Percentiles rank a stretch among this genome's conserved stretches.
These are phyloP conservation scores for Daboia siamensis DNA, from an alignment of 2,113 vertebrate species.

Conservation along the genomic window DNA sequence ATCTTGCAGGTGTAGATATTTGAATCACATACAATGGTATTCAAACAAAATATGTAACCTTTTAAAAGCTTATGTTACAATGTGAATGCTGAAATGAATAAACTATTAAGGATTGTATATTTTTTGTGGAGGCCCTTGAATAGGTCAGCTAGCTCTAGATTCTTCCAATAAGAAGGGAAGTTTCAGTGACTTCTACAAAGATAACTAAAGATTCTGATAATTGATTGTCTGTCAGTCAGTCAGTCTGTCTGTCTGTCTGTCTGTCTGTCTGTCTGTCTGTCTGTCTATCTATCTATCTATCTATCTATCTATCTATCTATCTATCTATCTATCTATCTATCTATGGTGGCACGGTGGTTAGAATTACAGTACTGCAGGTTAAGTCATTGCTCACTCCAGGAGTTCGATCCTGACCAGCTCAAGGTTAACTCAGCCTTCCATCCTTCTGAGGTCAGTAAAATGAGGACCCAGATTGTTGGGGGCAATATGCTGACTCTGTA, in stretches of 20 bases:
- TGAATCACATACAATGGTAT: neutral
- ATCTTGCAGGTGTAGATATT: slow-evolving; percentile 19
- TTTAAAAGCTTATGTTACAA: slow-evolving; percentile 2
- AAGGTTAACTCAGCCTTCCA: no score
- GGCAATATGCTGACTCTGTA: no score
- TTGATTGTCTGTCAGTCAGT: neutral
- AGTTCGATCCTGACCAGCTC: no score
- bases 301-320: no score
- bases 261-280: neutral
- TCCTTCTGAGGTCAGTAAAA: no score
- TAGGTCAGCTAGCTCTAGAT: neutral
- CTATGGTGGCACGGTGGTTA: no score
- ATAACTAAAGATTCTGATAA: neutral
- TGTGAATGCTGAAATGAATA: slow-evolving; percentile 23
- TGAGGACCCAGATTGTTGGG: no score
- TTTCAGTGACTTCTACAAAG: neutral
- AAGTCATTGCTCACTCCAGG: no score
- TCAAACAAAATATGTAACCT: neutral
- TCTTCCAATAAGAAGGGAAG: neutral
- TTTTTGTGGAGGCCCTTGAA: neutral
- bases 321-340: no score
- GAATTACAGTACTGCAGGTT: no score
- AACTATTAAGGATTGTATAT: slow-evolving; percentile 6
- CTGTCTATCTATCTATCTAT: neutral
- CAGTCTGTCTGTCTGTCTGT: neutral